Evolutionary conservation across 2,888 invertebrate species (phyloP).

Genomic region (Tenthredo livida): DNA sequence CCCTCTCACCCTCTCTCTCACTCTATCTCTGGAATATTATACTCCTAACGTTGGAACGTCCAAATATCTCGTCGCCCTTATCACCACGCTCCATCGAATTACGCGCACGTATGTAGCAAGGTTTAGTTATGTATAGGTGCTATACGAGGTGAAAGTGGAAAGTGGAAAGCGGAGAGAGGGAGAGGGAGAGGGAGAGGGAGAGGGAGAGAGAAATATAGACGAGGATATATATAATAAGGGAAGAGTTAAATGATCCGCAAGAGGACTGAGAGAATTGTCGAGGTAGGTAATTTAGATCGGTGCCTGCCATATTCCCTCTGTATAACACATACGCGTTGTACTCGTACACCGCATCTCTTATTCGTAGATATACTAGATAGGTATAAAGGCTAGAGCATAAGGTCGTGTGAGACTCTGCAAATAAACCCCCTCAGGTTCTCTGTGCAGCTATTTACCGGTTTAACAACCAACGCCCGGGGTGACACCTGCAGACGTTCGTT

Average conservation of each 20-base stretch:
- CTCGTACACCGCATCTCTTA: neutral
- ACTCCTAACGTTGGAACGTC: neutral
- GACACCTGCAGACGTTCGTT: neutral
- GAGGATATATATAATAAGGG: neutral
- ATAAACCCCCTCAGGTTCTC: neutral
- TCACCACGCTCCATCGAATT: conserved; percentile 24
- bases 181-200: neutral
- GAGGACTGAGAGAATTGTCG: neutral
- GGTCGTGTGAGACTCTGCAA: neutral
- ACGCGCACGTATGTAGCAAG: neutral
- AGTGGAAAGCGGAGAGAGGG: neutral
- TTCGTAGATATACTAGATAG: neutral
- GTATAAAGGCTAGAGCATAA: neutral
- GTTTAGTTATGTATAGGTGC: neutral
- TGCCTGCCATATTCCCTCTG: neutral
- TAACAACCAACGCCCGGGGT: neutral
- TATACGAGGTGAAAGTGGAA: neutral
- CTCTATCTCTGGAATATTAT: neutral
- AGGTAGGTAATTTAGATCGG: conserved; percentile 7
- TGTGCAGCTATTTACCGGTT: conserved; percentile 15
- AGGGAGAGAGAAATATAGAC: neutral
- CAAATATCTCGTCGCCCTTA: conserved; percentile 32
- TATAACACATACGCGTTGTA: neutral
- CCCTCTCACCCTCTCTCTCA: neutral
- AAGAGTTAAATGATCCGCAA: neutral